Evolutionary conservation across 2,113 vertebrate genomes (phyloP).

Genomic region (Tichodroma muraria): DNA sequence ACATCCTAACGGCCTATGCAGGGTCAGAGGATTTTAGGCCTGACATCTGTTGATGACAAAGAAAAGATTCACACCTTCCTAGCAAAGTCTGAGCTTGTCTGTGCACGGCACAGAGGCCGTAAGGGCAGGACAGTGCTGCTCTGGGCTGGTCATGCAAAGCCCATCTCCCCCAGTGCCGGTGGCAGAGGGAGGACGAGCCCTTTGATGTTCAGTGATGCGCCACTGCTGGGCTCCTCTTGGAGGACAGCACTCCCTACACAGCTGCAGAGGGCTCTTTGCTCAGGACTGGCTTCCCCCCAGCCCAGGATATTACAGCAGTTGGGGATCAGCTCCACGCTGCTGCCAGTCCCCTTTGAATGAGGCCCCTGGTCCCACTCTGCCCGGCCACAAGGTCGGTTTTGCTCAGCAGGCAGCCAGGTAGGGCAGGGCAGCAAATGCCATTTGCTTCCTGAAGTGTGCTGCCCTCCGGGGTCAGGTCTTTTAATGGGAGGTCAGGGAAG

Average conservation of each 20-base stretch:
- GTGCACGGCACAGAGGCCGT: rapidly evolving
- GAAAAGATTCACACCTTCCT: background rate
- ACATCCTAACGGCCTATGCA: rapidly evolving
- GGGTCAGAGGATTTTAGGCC: background rate
- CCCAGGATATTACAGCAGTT: background rate
- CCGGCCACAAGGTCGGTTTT: background rate
- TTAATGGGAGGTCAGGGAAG: background rate
- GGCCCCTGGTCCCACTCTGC: background rate
- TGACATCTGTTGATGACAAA: background rate
- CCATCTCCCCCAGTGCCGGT: background rate
- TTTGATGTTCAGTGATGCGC: background rate
- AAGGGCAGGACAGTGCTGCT: background rate
- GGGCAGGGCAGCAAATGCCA: background rate
- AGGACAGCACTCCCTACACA: background rate
- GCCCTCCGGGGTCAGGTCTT: background rate
- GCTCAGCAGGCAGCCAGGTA: background rate
- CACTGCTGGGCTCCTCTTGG: background rate
- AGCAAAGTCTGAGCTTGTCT: background rate
- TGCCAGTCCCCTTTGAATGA: background rate
- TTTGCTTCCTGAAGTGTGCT: background rate
- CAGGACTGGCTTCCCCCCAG: background rate
- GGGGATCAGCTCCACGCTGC: background rate
- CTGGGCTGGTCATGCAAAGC: background rate
- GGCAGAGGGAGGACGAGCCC: background rate
- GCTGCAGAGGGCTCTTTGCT: background rate